Base-by-base conservation (phyloP, 1,140 invertebrate genomes). In the Pogonognathellus flavescens region DNA sequence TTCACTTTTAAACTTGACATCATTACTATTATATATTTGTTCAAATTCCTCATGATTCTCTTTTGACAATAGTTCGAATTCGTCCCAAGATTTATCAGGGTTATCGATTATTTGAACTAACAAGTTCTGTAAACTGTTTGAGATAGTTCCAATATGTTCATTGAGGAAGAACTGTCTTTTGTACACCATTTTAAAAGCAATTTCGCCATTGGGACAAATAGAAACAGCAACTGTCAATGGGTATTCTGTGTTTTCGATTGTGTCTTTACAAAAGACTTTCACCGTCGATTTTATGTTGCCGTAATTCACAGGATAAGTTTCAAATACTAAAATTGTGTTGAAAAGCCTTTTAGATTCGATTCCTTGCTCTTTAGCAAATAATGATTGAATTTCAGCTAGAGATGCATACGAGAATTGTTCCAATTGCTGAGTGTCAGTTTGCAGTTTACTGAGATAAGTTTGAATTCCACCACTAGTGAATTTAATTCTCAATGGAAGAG, bases 271-370 rank as follows among this genome's bases (percentile, higher is more conserved):
- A 18, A n/a, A 16, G 18, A 50, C n/a, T 72, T 72, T 72, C 66
- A 49, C 31, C 13, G 13, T 31, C 70, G n/a, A 9, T 76, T 18
- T 49, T 16, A 7, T 16, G n/a, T 11, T 70, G 14, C 13, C n/a
- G 41, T 13, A 18, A 49, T 18, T 31, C 1, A 41, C 80, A 10
- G 52, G 52, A 22, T 81, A 81, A 55, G 55, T 81, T 10, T 81
- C 80, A 25, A 81, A 81, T 25, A 81, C 31, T 6, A 81, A 57
- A 41, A 81, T 55, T 6, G 80, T 81, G 10, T 81, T 50, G 14
- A 81, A 81, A 13, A 81, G 50, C 10, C 16, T 55, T 13, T 55
- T 25, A 5, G 16, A 31, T 14, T 81, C 53, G 5, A 31, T 49
- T 16, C 41, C 31, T 4, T 49, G 1, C 14, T n/a, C 13, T 50